phyloP scores from a whole-genome alignment of 2,797 vertebrate genomes.

The Melopsittacus undulatus region DNA sequence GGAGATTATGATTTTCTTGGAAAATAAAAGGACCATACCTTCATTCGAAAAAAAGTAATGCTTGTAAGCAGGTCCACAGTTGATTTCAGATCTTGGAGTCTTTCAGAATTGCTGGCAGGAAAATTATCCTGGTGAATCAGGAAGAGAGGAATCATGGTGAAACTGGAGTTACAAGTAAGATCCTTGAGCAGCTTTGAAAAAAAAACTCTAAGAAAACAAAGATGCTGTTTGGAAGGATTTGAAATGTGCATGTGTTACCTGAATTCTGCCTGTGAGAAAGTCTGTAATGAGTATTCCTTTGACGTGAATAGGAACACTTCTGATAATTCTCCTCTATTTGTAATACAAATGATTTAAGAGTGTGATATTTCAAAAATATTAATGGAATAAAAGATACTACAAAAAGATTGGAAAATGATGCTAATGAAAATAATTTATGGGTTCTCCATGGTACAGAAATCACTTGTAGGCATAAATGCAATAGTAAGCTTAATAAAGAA shows the following conservation, averaged over 20 bases:
- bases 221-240: not conserved
- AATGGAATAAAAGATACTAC: not conserved
- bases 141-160: not conserved
- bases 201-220: not conserved
- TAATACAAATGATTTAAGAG: not conserved
- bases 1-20: not conserved
- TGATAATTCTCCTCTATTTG: not conserved
- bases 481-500: not conserved
- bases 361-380: not conserved
- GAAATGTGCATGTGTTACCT: rapidly evolving
- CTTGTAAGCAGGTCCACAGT: constrained; percentile 96
- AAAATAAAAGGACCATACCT: constrained; percentile 78
- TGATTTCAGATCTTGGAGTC: constrained; percentile 94
- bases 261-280: not conserved
- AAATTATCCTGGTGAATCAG: constrained; percentile 89
- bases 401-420: not conserved
- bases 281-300: not conserved
- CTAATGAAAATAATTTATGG: not conserved
- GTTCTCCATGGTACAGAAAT: not conserved
- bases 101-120: constrained; percentile 91
- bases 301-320: not conserved
- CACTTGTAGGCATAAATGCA: not conserved
- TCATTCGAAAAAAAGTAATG: constrained; percentile 98
- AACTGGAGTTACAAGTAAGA: not conserved
- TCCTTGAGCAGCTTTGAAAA: not conserved